These are phyloP conservation scores for Mayetiola destructor DNA, from an alignment of 2,888 invertebrate species.

Conservation along the genomic window DNA sequence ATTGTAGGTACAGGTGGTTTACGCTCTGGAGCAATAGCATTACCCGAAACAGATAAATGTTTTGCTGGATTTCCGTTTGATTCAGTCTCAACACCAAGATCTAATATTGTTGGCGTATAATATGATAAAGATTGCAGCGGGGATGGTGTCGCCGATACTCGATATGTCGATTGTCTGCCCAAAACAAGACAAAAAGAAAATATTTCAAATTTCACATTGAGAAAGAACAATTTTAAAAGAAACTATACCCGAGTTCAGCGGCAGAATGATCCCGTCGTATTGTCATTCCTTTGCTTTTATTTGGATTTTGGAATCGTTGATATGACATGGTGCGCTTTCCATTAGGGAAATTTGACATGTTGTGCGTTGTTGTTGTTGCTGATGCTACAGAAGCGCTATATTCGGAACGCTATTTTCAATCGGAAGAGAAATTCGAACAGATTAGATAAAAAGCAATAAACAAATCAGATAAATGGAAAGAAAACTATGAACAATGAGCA, in stretches of 20 bases:
- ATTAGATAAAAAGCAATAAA: too few species aligned
- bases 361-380: conserved; percentile 18
- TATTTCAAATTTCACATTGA: neutral
- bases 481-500: too few species aligned
- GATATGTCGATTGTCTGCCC: neutral
- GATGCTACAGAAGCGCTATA: conserved; percentile 21
- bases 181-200: neutral
- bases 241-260: conserved; percentile 20
- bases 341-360: conserved; percentile 20
- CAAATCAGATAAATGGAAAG: too few species aligned
- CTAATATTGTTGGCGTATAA: neutral
- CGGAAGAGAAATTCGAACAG: too few species aligned
- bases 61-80: conserved; percentile 14
- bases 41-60: conserved; percentile 38
- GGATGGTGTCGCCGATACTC: conserved; percentile 15
- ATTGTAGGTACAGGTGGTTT: conserved; percentile 43
- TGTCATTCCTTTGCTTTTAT: neutral
- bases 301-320: neutral
- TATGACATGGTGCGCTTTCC: conserved; percentile 20
- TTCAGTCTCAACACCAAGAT: neutral
- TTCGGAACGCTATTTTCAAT: conserved; percentile 21
- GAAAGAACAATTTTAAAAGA: neutral
- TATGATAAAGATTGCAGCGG: neutral
- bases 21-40: conserved; percentile 41
- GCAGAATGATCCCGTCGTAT: conserved; percentile 20